phyloP scores from a whole-genome alignment of 2,797 vertebrate genomes.

The Chiroxiphia lanceolata region DNA sequence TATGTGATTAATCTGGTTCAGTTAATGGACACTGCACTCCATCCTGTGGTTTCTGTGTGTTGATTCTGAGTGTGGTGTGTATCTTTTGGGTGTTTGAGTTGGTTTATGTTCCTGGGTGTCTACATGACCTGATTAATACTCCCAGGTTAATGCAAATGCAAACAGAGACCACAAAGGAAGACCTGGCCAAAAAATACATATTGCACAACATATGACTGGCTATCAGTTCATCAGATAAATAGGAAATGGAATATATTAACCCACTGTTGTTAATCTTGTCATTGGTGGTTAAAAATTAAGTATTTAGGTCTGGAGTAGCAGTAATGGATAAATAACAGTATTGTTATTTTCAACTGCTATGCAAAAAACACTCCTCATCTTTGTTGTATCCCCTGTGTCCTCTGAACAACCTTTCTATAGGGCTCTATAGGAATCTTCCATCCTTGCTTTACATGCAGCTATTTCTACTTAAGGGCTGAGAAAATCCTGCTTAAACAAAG shows the following conservation, averaged over 20 bases:
- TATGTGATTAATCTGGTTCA: slow-evolving; percentile 7
- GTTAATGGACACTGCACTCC: neutral
- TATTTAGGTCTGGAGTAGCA: neutral
- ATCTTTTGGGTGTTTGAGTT: slow-evolving; percentile 19
- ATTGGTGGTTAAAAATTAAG: neutral
- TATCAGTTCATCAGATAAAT: neutral
- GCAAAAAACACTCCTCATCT: neutral
- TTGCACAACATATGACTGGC: neutral
- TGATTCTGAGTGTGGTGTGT: slow-evolving; percentile 27
- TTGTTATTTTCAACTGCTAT: neutral
- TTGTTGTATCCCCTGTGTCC: neutral
- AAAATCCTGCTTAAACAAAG: neutral
- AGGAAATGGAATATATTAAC: neutral
- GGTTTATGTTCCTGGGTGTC: slow-evolving; percentile 47
- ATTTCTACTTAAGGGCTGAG: neutral
- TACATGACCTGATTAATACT: slow-evolving; percentile 39
- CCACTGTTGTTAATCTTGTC: neutral
- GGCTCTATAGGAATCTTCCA: neutral
- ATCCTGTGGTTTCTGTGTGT: slow-evolving; percentile 39
- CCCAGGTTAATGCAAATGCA: slow-evolving; percentile 36
- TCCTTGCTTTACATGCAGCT: neutral
- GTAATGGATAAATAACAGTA: neutral
- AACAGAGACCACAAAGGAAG: slow-evolving; percentile 14
- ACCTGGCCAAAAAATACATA: neutral
- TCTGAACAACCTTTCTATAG: neutral